Evolutionary conservation across 1,140 invertebrate genomes (phyloP), one percentile per base, ranked within the genome.

Genomic region (Camponotus floridanus): DNA sequence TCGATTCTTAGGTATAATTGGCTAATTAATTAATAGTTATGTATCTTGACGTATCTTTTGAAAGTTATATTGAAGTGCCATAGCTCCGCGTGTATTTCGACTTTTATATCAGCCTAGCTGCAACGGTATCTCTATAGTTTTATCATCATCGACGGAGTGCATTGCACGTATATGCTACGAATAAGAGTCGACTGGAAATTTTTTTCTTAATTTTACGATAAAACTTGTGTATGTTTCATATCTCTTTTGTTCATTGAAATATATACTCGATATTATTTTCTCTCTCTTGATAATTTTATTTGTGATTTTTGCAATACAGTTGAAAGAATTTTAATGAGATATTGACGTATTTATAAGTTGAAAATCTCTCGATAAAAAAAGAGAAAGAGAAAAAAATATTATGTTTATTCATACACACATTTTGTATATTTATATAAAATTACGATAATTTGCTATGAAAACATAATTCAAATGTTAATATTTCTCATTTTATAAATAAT

Each of bases 111-210:
- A 15, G 36, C 4, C 8, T 21, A 70, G 51, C 9, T 80, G 78
- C 39, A 79, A 79, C 76, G 76, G 76, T 68, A 80, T 65, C 45
- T 65, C n/a, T 51, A 51, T 18, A 70, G 64, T n/a, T 11, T 21
- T 79, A 45, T 62, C 59, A 31, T 33, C 26, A 18, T 18, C 11
- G 33, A 18, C 13, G 11, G 2, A 55, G 21, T 68, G 13, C 33
- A 15, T 21, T 59, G 65, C 36, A 57, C 76, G 26, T 55, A 51
- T 26, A 31, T 15, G 5, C 13, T 2, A 21, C 9, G 33, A 70
- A n/a, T 26, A 68, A 55, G 8, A 48, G 1, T 0, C 7, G 39
- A 11, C 33, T 11, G 1, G 48, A 6, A 70, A 59, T 59, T 70
- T 80, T 80, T 57, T 42, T n/a, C 4, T 4, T 36, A 51, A 33